Conservation (phyloP, 1,140 invertebrate species). For the Caenorhabditis tropicalis region DNA sequence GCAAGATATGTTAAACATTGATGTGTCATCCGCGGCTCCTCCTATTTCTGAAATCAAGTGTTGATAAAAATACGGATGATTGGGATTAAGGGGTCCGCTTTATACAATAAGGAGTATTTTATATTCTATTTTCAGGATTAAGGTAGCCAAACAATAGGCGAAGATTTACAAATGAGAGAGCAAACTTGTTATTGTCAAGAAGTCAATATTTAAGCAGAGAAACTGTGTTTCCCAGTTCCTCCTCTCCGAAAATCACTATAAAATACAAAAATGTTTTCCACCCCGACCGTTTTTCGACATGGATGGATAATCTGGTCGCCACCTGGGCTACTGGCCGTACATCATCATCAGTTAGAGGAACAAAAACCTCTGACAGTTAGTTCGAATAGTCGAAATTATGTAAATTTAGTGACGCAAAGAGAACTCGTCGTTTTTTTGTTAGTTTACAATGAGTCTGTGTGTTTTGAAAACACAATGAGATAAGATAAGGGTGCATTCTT, state of each 20-base stretch:
- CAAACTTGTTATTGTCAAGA: too few relatives aligned
- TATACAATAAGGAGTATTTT: too few relatives aligned
- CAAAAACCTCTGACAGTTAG: neutral
- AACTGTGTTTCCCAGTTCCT: too few relatives aligned
- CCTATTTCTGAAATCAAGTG: neutral
- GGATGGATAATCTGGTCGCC: conserved; percentile 5
- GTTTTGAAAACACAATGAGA: neutral
- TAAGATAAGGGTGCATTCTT: conserved; percentile 6
- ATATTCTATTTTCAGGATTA: too few relatives aligned
- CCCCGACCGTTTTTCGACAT: neutral
- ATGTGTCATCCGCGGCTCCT: conserved; percentile 29
- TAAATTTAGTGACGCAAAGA: neutral
- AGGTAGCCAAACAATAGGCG: too few relatives aligned
- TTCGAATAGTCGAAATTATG: neutral
- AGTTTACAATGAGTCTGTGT: neutral
- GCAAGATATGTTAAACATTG: conserved; percentile 37
- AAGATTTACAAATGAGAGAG: too few relatives aligned
- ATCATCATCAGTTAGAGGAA: conserved; percentile 12
- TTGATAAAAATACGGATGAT: neutral
- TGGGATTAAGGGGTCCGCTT: too few relatives aligned
- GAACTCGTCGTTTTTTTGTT: neutral
- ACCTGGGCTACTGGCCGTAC: neutral
- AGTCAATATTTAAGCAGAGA: too few relatives aligned
- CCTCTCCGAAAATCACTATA: neutral
- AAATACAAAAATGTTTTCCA: neutral